These are phyloP conservation scores for Nineta flava DNA, from an alignment of 2,888 invertebrate genomes.

Conservation along the genomic window DNA sequence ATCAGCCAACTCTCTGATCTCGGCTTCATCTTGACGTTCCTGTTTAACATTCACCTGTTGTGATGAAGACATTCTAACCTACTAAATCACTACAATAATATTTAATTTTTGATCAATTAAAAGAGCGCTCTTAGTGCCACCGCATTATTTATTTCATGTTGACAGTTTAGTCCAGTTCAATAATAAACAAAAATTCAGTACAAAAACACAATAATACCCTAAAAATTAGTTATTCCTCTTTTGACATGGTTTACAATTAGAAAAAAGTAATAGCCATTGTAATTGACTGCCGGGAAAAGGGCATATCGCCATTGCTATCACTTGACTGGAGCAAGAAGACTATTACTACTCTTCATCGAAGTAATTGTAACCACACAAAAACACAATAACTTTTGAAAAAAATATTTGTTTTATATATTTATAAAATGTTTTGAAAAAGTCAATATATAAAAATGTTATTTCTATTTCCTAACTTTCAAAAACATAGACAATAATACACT, in stretches of 20 bases:
- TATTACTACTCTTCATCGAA: background rate
- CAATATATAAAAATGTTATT: background rate
- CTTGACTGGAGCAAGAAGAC: background rate
- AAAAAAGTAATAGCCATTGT: background rate
- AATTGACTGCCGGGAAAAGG: background rate
- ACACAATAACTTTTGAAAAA: background rate
- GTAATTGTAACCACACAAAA: background rate
- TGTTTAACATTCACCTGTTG: conserved; percentile 36
- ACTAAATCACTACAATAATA: background rate
- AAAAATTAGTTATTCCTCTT: background rate
- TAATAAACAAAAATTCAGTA: background rate
- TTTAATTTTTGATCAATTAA: background rate
- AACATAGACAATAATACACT: background rate
- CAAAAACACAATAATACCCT: background rate
- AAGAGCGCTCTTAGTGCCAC: background rate
- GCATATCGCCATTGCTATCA: conserved; percentile 3
- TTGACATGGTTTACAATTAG: background rate
- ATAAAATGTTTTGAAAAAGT: background rate
- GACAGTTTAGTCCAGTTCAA: background rate
- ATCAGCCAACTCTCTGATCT: conserved; percentile 72
- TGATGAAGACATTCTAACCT: conserved; percentile 9
- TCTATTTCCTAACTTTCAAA: background rate
- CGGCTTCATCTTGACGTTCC: conserved; percentile 70
- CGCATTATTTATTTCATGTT: background rate
- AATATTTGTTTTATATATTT: background rate